Evolutionary conservation across 2,888 invertebrate genomes (phyloP), one percentile per base, ranked within the genome.

Genomic region (Rutpela maculata): DNA sequence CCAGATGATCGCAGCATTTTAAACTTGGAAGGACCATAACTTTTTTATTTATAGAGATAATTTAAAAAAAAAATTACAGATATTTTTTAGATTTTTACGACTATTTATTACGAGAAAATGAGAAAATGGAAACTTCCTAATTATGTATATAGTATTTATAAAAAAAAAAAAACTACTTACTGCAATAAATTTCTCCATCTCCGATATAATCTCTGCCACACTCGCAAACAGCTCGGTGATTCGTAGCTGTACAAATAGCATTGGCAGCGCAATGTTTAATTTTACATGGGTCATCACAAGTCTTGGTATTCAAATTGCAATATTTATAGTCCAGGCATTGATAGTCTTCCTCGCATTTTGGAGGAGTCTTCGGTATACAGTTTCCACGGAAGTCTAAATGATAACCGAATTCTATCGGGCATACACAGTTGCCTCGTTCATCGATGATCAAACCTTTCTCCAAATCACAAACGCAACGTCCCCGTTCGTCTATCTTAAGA

Each of bases 381-480:
- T 93, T 92, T 72, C 94, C 94, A 43, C 90, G 88, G 1, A 88
- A 84, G 70, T 94, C 93, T 0, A 95, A 88, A 22, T 91, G 90
- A 85, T 94, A 95, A 63, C 94, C 95, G 83, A 93, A 92, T 82
- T 93, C 92, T 1, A 92, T 92, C 0, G 95, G 95, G 81, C 95
- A 95, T 0, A 94, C 93, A 87, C 97, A 97, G 84, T 93, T 93
- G 38, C 94, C 94, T 57, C 94, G 92, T 77, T 95, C 95, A 79
- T 95, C 95, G 35, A 95, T 93, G 17, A 94, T 93, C 89, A 95
- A 93, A 35, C 97, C 97, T 76, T 94, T 93, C 81, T 95, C 94
- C 7, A 95, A 89, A 72, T 95, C 96, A 86, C 97, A 97, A 0
- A 95, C 94, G 86, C 97, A 97, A 62, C 94, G 94, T 0, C 96